phyloP scores from a whole-genome alignment of 2,113 vertebrate genomes.

The Colistium nudipinnis region DNA sequence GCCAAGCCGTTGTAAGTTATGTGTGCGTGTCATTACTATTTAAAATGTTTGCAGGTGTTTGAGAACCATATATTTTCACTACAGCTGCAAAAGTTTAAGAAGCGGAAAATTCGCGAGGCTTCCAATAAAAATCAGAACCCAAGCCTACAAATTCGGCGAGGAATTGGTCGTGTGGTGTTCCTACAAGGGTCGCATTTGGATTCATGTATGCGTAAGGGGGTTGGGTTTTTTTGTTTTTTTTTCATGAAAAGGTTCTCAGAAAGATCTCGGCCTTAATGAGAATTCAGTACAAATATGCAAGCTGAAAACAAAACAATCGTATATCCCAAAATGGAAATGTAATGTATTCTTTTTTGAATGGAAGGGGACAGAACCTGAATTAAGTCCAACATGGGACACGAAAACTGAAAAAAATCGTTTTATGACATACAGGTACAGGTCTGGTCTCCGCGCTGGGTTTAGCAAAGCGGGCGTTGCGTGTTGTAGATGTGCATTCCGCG shows the following conservation, averaged over 20 bases:
- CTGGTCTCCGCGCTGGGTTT: background rate
- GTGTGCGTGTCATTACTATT: constrained; percentile 5
- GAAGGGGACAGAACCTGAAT: no score
- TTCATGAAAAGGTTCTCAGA: no score
- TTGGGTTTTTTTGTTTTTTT: background rate
- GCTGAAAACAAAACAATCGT: no score
- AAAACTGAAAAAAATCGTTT: constrained; percentile 30
- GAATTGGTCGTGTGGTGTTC: background rate
- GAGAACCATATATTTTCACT: background rate
- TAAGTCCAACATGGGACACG: background rate
- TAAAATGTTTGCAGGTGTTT: constrained; percentile 12
- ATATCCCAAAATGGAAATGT: no score
- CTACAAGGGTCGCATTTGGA: background rate
- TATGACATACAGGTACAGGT: constrained; percentile 16
- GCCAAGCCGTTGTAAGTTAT: background rate
- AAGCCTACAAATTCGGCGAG: background rate
- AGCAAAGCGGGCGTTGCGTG: constrained; percentile 14
- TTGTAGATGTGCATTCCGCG: constrained; percentile 11
- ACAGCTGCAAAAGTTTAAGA: background rate
- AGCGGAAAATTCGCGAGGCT: no score
- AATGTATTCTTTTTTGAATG: no score
- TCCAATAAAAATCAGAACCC: background rate
- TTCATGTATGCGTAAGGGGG: background rate
- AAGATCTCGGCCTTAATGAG: no score
- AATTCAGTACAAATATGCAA: no score